These are phyloP conservation scores for Prunella himalayana DNA, from an alignment of 2,113 vertebrate genomes.

Conservation along the genomic window DNA sequence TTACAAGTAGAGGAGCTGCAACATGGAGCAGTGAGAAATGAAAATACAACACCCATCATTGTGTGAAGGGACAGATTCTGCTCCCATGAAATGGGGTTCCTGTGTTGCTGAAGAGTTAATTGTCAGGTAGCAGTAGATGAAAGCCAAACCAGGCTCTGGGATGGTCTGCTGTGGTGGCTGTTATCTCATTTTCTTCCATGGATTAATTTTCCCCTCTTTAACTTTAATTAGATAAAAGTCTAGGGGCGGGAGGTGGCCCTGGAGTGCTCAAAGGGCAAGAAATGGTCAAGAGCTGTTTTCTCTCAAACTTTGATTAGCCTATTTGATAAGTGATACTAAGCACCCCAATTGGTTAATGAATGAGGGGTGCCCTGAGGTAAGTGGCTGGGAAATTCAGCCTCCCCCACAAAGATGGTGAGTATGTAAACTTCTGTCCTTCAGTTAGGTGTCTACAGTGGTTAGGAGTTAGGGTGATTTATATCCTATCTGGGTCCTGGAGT, in stretches of 20 bases:
- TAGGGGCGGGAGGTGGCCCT: constrained; percentile 70
- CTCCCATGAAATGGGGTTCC: neutral
- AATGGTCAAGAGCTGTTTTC: constrained; percentile 85
- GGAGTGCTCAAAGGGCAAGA: constrained; percentile 84
- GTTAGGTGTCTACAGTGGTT: constrained; percentile 39
- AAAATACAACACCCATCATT: neutral
- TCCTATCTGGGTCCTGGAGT: constrained; percentile 74
- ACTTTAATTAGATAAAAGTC: constrained; percentile 91
- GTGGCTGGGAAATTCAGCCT: constrained; percentile 70
- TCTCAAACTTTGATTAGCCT: constrained; percentile 86
- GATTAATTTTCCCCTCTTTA: constrained; percentile 88
- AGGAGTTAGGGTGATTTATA: constrained; percentile 76
- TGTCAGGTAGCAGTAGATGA: constrained; percentile 52
- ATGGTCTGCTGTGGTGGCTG: constrained; percentile 65
- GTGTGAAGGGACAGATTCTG: neutral
- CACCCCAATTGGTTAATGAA: constrained; percentile 79
- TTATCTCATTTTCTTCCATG: constrained; percentile 78
- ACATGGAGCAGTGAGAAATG: neutral
- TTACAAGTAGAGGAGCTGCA: neutral
- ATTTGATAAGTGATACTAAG: constrained; percentile 86
- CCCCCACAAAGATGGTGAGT: constrained; percentile 58
- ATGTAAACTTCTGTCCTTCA: constrained; percentile 53
- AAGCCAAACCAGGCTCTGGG: constrained; percentile 53
- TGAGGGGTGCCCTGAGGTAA: constrained; percentile 66
- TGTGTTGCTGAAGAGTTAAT: constrained; percentile 44